A percentile compares a stretch with the other conserved stretches of the same genome.
Conservation (phyloP, 2,797 vertebrate species). For the Gorsachius magnificus region DNA sequence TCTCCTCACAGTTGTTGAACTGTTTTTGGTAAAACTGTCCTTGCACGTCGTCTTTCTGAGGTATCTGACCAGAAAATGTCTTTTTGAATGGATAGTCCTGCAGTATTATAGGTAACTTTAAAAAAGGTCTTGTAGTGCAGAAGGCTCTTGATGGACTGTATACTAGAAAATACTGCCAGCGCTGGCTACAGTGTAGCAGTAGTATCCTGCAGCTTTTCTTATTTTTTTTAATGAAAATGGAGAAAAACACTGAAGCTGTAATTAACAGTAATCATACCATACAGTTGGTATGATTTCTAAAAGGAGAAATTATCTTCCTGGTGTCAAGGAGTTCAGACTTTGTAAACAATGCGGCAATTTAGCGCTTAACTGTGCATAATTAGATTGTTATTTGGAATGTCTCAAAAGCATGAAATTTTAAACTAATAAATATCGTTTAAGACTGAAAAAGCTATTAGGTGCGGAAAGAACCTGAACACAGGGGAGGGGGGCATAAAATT, state of each 20-base stretch:
- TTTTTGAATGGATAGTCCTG: neutral
- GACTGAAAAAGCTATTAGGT: neutral
- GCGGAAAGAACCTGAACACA: neutral
- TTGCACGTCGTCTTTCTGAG: neutral
- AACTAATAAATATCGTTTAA: neutral
- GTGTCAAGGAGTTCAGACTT: neutral
- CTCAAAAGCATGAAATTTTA: neutral
- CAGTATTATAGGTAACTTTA: neutral
- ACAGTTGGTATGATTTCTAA: neutral
- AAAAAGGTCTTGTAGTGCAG: neutral
- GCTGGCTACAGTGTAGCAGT: neutral
- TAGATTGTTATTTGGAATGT: neutral
- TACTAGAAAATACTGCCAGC: neutral
- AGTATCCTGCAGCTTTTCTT: neutral
- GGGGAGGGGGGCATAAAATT: neutral
- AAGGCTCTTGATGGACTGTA: neutral
- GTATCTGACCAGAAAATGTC: neutral
- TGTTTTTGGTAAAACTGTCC: neutral
- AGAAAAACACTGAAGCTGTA: neutral
- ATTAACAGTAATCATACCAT: neutral
- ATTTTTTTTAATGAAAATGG: neutral
- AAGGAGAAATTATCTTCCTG: neutral
- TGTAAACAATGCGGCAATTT: neutral
- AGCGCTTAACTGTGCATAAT: neutral
- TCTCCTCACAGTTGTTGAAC: neutral